Evolutionary conservation across 2,113 vertebrate species (phyloP).

Genomic region (Dasyurus viverrinus): DNA sequence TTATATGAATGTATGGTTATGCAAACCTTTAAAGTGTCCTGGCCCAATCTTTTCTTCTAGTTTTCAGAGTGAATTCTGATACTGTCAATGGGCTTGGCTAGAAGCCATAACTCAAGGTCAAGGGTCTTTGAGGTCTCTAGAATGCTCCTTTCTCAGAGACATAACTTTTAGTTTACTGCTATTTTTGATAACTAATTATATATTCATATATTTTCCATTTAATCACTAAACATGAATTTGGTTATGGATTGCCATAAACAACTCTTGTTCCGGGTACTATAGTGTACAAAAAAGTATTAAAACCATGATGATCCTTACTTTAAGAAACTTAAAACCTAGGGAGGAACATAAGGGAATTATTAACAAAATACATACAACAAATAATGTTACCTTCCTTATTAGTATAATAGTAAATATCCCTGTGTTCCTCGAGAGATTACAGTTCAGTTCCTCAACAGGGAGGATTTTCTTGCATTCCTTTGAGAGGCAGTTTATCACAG

Average conservation of each 20-base stretch:
- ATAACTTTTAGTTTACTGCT: not conserved
- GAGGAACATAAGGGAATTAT: not conserved
- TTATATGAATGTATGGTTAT: not conserved
- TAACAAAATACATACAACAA: not conserved
- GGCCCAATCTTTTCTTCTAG: not conserved
- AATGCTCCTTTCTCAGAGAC: not conserved
- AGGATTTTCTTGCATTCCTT: not conserved
- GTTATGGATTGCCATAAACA: not conserved
- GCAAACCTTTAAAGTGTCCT: not conserved
- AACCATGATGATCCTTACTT: not conserved
- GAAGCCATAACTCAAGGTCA: not conserved
- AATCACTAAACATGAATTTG: not conserved
- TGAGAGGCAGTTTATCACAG: not conserved
- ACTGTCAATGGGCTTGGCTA: not conserved
- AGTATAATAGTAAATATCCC: not conserved
- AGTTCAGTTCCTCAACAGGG: not conserved
- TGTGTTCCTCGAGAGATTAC: no score
- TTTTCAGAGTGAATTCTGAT: not conserved
- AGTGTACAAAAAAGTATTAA: not conserved
- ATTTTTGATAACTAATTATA: not conserved
- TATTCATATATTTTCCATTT: not conserved
- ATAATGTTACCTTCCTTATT: not conserved
- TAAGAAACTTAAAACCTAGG: not conserved
- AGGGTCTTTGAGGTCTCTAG: not conserved
- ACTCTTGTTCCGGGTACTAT: not conserved